A percentile compares a stretch with the other conserved stretches of the same genome.
phyloP scores from a whole-genome alignment of 1,140 invertebrate species.

The Pantala flavescens region DNA sequence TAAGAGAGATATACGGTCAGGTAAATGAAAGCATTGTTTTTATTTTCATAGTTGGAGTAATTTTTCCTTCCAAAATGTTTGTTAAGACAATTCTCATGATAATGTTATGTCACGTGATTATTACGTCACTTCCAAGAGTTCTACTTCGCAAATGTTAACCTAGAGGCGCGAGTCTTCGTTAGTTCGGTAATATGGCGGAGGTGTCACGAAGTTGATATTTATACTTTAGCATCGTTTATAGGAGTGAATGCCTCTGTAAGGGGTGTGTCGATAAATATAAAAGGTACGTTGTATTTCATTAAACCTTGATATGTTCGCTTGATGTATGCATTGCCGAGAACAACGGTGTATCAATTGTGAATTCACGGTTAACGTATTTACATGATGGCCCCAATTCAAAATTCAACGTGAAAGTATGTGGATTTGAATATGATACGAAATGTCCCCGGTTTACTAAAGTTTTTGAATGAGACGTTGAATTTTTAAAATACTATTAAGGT shows the following conservation, averaged over 20 bases:
- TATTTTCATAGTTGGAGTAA: too few species aligned
- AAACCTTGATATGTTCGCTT: background rate
- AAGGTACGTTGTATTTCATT: background rate
- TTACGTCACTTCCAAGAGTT: background rate
- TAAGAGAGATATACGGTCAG: too few species aligned
- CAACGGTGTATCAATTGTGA: background rate
- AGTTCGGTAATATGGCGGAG: conserved; percentile 3
- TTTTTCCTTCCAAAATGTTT: too few species aligned
- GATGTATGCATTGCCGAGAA: background rate
- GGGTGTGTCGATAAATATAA: background rate
- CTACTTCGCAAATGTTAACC: conserved; percentile 1
- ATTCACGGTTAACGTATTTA: background rate
- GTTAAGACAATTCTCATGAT: too few species aligned
- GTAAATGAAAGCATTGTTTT: too few species aligned
- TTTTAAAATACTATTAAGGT: too few species aligned
- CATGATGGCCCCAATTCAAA: background rate
- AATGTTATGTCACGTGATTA: background rate
- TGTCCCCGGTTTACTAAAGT: background rate
- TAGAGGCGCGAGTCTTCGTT: background rate
- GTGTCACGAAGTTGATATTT: background rate
- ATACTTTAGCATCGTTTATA: background rate
- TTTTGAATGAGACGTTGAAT: background rate
- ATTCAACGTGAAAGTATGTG: background rate
- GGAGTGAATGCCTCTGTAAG: background rate
- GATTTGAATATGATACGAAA: background rate